Evolutionary conservation across 2,888 invertebrate species (phyloP), one percentile per base, ranked within the genome.

Genomic region (Priocnemis perturbator): DNA sequence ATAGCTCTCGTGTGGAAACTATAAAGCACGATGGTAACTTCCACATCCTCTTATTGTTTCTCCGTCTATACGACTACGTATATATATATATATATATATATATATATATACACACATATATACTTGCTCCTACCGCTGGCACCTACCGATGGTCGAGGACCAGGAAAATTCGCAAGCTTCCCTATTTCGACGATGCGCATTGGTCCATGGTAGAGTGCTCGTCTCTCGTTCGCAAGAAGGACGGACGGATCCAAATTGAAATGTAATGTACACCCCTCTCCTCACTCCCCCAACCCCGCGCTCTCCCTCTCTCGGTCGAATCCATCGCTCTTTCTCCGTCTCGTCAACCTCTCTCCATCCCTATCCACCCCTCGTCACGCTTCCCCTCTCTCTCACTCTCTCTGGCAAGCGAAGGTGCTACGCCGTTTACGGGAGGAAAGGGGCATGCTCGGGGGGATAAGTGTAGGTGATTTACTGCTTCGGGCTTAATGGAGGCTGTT

Each of bases 401-500:
- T 30, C 62, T 26, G 17, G 21, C 50, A 19, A 30, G 73, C 77
- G 68, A 82, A 79, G 82, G 81, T 69, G 76, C 73, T 73, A 75
- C 77, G 67, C 56, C 64, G 69, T 53, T 59, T 53, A 62, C 44
- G 58, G 59, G 72, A 60, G 71, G 67, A 73, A 76, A 66, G 72
- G 73, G 74, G 73, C 56, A 47, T 47, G 23, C 60, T 58, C 66
- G 72, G 60, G 72, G 79, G 83, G 82, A 82, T 86, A 87, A 87
- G 86, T 85, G 83, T 79, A 79, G 79, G 82, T 87, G 87, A 88
- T 87, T 88, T 86, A 88, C 86, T 78, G 85, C 84, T 85, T 74
- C 79, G 77, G 81, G 85, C 84, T 87, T 87, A 88, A 87, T 87
- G 86, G 86, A 85, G 83, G 83, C 86, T 86, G 86, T 87, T 87